Evolutionary conservation across 1,140 invertebrate genomes (phyloP), one percentile per base, ranked within the genome.

Genomic region (Orchesella cincta): DNA sequence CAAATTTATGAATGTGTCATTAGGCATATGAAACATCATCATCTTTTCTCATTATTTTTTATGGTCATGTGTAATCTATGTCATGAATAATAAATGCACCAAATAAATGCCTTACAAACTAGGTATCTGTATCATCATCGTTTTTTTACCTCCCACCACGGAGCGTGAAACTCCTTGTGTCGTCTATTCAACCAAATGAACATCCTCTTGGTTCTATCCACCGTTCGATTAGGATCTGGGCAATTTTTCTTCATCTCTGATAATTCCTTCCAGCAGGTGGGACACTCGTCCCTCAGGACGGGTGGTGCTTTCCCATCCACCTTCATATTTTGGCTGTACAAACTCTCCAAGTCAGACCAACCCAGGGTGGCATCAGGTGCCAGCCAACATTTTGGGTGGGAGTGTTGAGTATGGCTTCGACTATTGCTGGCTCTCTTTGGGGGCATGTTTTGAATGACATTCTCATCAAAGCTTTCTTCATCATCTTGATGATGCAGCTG

Each of bases 151-250:
- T 74, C 73, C 73, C 51, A 75, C 81, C 81, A 82, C 28, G 81
- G 81, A 16, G 77, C 79, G 26, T 75, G 62, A 35, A 80, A 82
- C 34, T 82, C 81, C 39, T 82, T 79, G 18, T 78, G 79, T 31
- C 81, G 26, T 57, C 67, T 79, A 52, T 82, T 82, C 1, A 82
- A 57, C 81, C 81, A 82, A 46, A 82, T 82, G 29, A 82, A 82
- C 81, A 82, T 82, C n/a, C 81, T 31, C 71, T 82, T 82, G 0
- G 81, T 82, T 1, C 81, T 28, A 29, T 82, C 81, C 8, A 82
- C 76, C 2, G 81, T 82, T 16, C 67, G 12, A 70, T 80, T 82
- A 14, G 78, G 51, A 78, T 80, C 72, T 1, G 72, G 20, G 29
- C 71, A 57, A 70, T 79, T 79, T 29, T 73, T 36, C 51, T 78